Conservation (phyloP, 2,888 invertebrate species). For the Orthonychiurus folsomi region DNA sequence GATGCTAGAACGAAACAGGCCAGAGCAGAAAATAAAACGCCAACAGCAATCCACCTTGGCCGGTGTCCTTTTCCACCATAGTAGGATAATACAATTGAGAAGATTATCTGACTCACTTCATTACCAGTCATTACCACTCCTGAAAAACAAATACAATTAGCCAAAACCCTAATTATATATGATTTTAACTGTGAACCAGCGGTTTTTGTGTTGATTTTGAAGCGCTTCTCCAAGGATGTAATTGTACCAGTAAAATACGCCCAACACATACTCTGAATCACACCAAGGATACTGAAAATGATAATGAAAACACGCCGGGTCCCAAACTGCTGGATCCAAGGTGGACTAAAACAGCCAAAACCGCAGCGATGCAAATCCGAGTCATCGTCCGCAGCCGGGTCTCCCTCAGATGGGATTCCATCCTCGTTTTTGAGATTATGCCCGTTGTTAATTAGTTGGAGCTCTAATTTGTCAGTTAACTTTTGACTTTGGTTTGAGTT, state of each 20-base stretch:
- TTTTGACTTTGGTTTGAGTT: neutral
- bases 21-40: constrained; percentile 47
- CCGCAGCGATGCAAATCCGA: constrained; percentile 46
- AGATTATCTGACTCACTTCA: constrained; percentile 60
- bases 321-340: constrained; percentile 53
- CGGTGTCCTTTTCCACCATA: constrained; percentile 62
- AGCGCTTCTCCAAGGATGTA: constrained; percentile 42
- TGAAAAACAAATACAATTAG: constrained; percentile 42
- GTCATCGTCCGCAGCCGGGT: neutral
- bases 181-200: too few species aligned
- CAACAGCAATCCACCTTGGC: constrained; percentile 59
- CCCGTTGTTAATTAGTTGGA: neutral
- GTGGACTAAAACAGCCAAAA: constrained; percentile 50
- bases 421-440: neutral
- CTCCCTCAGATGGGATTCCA: neutral
- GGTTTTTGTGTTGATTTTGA: constrained; percentile 41
- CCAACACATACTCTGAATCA: constrained; percentile 37
- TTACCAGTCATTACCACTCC: constrained; percentile 63
- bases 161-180: neutral
- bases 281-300: constrained; percentile 51
- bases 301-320: constrained; percentile 53
- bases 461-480: neutral
- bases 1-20: constrained; percentile 59
- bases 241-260: constrained; percentile 41
- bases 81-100: constrained; percentile 58